These are phyloP conservation scores for Erythrolamprus reginae DNA, from an alignment of 2,113 vertebrate genomes.

Conservation along the genomic window DNA sequence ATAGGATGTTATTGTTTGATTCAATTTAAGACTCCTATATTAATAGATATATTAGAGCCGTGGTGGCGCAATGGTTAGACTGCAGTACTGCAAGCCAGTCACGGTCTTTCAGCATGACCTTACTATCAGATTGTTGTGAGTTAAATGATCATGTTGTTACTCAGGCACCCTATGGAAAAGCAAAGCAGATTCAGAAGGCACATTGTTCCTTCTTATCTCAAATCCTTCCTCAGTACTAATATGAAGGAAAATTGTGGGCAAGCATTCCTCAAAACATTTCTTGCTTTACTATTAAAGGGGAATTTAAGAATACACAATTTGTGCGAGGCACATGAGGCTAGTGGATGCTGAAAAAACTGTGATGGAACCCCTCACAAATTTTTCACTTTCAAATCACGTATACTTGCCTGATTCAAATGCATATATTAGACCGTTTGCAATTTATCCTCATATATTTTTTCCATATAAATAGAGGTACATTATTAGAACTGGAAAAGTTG, in stretches of 20 bases:
- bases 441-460: conserved; percentile 10
- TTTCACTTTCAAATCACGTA: not conserved
- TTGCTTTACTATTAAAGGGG: not conserved
- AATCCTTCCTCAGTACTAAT: not conserved
- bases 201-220: not conserved
- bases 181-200: not conserved
- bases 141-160: not conserved
- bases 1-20: not conserved
- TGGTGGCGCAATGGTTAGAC: too few relatives aligned
- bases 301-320: not conserved
- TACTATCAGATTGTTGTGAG: not conserved
- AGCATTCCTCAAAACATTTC: not conserved
- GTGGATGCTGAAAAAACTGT: not conserved
- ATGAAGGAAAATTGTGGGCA: not conserved
- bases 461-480: not conserved
- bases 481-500: too few relatives aligned
- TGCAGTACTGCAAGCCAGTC: not conserved
- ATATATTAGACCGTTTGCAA: not conserved
- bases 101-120: not conserved
- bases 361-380: not conserved
- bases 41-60: not conserved
- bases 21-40: not conserved
- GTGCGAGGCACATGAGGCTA: not conserved
- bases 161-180: not conserved
- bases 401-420: not conserved